Conservation (phyloP, 1,140 invertebrate species). For the Penaeus chinensis region DNA sequence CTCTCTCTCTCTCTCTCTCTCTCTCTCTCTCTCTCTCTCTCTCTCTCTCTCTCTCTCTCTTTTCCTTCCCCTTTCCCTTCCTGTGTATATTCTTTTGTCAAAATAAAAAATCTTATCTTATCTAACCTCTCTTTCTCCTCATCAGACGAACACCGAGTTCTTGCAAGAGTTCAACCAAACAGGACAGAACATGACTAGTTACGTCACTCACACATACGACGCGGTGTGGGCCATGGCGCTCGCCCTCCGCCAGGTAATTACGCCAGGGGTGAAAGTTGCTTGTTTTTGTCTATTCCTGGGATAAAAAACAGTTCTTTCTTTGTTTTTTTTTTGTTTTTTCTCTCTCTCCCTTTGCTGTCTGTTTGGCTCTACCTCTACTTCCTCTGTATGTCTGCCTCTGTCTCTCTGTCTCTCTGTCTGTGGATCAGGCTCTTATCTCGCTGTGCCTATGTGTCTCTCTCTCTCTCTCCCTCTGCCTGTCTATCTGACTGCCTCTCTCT, state of each 20-base stretch:
- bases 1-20: no score
- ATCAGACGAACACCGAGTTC: conserved; percentile 79
- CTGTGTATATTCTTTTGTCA: not conserved
- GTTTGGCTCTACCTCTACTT: not conserved
- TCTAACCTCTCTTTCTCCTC: no score
- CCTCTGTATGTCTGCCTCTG: not conserved
- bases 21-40: no score
- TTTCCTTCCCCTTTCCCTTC: not conserved
- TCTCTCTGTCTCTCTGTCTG: not conserved
- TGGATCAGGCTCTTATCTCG: not conserved
- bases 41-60: no score
- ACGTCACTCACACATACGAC: conserved; percentile 85
- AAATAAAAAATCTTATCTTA: no score
- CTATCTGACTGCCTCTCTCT: not conserved
- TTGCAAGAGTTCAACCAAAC: conserved; percentile 72
- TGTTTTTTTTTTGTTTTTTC: not conserved
- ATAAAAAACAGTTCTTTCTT: not conserved
- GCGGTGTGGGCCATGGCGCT: conserved; percentile 89
- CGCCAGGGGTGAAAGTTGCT: not conserved
- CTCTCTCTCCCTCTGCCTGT: not conserved
- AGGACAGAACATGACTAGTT: conserved; percentile 73
- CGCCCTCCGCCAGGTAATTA: conserved; percentile 74
- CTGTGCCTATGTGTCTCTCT: not conserved
- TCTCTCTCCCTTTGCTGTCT: not conserved
- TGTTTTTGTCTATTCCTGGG: not conserved